Evolutionary conservation across 2,797 vertebrate species (phyloP), one percentile per base, ranked within the genome.

Genomic region (Allobates femoralis): DNA sequence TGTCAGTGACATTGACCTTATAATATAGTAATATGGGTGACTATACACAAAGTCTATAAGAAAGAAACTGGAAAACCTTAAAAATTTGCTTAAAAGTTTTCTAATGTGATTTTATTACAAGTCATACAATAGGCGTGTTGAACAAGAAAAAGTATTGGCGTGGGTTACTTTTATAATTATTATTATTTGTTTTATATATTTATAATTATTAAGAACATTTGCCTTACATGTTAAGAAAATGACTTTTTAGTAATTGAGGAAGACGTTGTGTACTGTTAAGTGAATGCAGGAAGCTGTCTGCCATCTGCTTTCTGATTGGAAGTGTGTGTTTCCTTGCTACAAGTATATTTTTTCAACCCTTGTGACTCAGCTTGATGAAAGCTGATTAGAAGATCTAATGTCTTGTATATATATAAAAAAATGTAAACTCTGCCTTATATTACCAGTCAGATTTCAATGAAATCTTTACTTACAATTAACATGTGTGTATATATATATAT

Each of bases 251-350:
- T n/a, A 71, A 71, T 41, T 41, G 34, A n/a, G 21, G 67, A 23
- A 71, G 21, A 37, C 67, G 6, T 19, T 71, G 21, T 14, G 21
- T 23, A 71, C 23, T 41, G 11, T 41, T 11, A 71, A 41, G 14
- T 34, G 3, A 19, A n/a, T 51, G 60, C 60, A 51, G n/a, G 41
- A 51, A 80, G 58, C 58, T 26, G 78, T 16, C 30, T 46, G 58
- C 32, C 62, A 81, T 81, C 60, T 67, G 79, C 41, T 67, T 21
- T 51, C 71, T 8, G 69, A 73, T 53, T 73, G 34, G 34, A 50
- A n/a, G n/a, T 46, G 37, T 37, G 51, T 18, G n/a, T 46, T 46
- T 67, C 26, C 46, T 67, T 51, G 28, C 5, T 46, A 62, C 32
- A 66, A 80, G 51, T 32, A 0, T 67, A 81, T 53, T 11, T 30